These are phyloP conservation scores for Nephrotoma guestfalica DNA, from an alignment of 2,888 invertebrate species.

Conservation along the genomic window DNA sequence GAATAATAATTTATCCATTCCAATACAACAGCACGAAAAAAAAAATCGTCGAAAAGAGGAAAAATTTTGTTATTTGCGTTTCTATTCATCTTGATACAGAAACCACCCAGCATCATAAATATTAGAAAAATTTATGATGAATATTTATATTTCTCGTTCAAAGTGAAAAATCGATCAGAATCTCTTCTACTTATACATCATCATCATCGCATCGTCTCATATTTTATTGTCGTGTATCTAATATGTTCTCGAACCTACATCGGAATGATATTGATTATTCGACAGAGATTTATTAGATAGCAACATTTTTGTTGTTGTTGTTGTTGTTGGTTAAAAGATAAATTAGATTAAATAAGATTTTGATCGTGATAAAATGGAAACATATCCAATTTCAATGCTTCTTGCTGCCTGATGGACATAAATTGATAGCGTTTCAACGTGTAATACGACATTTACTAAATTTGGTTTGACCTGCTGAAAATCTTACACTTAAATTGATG, in stretches of 20 bases:
- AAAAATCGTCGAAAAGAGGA: background rate
- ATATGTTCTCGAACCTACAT: background rate
- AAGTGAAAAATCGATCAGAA: background rate
- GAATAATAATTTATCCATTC: background rate
- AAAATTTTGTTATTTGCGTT: background rate
- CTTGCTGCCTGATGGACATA: background rate
- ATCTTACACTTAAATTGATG: too few species aligned
- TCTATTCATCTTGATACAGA: background rate
- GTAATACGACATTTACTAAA: too few species aligned
- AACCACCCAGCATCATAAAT: background rate
- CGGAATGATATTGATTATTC: background rate
- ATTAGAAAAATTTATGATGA: background rate
- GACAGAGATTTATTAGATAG: background rate
- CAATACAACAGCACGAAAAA: background rate
- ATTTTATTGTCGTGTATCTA: background rate
- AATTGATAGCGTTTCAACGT: background rate
- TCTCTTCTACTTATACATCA: background rate
- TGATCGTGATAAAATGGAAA: background rate
- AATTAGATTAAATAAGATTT: background rate
- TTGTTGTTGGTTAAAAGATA: background rate
- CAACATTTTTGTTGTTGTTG: background rate
- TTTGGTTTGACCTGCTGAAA: too few species aligned
- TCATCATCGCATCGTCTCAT: background rate
- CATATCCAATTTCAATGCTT: background rate
- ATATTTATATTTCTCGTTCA: background rate